These are phyloP conservation scores for Ormyrus labotus DNA, from an alignment of 2,888 invertebrate genomes.

Conservation along the genomic window DNA sequence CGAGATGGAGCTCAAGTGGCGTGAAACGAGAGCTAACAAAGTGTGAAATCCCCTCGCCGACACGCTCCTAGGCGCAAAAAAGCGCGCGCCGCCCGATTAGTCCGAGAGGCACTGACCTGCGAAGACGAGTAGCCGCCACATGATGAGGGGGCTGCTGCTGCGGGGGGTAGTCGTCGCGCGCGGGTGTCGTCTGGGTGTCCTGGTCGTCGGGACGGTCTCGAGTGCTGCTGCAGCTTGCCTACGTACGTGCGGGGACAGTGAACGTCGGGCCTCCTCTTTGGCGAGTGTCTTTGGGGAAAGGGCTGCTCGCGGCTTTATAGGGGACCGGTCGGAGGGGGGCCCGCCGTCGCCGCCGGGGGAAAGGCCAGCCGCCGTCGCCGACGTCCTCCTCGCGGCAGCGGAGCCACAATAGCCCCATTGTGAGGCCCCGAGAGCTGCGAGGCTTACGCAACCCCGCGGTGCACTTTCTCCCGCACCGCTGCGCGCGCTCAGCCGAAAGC, in stretches of 20 bases:
- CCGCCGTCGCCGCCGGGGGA: constrained; percentile 1
- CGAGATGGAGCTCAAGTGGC: constrained; percentile 12
- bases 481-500: too few species aligned
- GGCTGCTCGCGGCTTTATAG: constrained; percentile 41
- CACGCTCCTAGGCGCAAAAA: constrained; percentile 21
- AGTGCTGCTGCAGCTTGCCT: not conserved
- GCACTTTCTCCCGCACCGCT: too few species aligned
- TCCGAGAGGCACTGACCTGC: constrained; percentile 48
- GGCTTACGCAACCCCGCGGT: too few species aligned
- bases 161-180: not conserved
- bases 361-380: constrained; percentile 13
- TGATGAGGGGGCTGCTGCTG: constrained; percentile 4
- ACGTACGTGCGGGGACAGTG: not conserved
- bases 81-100: not conserved
- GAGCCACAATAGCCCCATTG: not conserved
- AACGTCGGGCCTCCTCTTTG: constrained; percentile 16
- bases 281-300: constrained; percentile 58
- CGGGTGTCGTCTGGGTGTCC: not conserved
- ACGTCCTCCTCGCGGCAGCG: constrained; percentile 8
- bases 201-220: not conserved
- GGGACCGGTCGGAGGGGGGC: not conserved
- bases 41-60: constrained; percentile 38
- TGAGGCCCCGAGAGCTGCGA: too few species aligned
- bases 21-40: constrained; percentile 41
- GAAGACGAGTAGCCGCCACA: constrained; percentile 52